Evolutionary conservation across 2,113 vertebrate genomes (phyloP), one percentile per base, ranked within the genome.

Genomic region (Eurystomus gularis): DNA sequence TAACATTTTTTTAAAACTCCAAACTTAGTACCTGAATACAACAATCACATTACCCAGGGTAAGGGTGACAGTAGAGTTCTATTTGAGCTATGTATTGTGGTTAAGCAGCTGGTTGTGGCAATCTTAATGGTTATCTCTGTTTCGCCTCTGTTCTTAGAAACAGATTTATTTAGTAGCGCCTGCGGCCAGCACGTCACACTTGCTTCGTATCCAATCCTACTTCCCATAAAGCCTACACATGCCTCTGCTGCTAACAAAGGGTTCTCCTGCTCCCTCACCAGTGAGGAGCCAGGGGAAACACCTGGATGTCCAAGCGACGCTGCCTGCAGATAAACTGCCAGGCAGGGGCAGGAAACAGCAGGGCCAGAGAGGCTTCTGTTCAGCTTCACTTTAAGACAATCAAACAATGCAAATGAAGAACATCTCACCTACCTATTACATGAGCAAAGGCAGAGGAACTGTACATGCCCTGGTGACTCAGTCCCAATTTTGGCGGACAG

Each of bases 101-200:
- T 13, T 25, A 49, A 60, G 23, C 13, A 33, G 25, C 15, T 65
- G 69, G 8, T 14, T 65, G 51, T 33, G 70, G 29, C 13, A 42
- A 28, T 23, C 21, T 61, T 46, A 24, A 35, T 5, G 5, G 18
- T 75, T 78, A 4, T 44, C 51, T 42, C 42, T 42, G 42, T 42
- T 42, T 15, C 15, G 42, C 42, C 40, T 48, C 49, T 64, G 15
- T 24, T 70, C 46, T 82, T 31, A 60, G 0, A 2, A 46, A 6
- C 24, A 8, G 26, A 71, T 86, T 83, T 76, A 48, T 35, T 76
- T 17, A 54, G 42, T 4, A 46, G 31, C 4, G 11, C 1, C 26
- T 51, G 9, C 39, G 75, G 71, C 1, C 0, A 54, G 31, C 17
- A 35, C 2, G 0, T 57, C 42, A 21, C 26, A 4, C 28, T 58